Evolutionary conservation across 2,888 invertebrate genomes (phyloP), one percentile per base, ranked within the genome.

Genomic region (Euplagia quadripunctaria): DNA sequence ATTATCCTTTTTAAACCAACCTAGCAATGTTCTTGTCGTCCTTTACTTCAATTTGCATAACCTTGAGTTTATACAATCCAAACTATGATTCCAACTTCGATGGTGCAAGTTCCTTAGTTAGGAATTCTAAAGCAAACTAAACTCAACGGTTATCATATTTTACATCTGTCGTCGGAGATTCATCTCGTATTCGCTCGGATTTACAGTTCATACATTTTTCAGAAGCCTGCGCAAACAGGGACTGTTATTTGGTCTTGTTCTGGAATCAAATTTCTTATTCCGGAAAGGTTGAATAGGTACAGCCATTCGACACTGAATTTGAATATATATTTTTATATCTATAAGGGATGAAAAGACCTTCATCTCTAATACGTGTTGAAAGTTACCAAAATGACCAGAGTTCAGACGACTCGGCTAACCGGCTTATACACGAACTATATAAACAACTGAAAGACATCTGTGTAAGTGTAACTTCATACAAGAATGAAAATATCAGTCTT

Each of bases 131-230:
- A 64, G 46, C 52, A 8, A 55, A 72, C 55, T 41, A 66, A 71
- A 66, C 61, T 66, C 17, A 6, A 16, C 9, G 20, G 42, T 65
- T 66, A 61, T 69, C 70, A 70, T 66, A 73, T 51, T 73, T 70
- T 51, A 63, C 70, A 70, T 58, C 65, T n/a, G 46, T 16, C 42
- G 43, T 55, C 64, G 46, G 11, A 8, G 42, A 51, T 58, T 66
- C 63, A 63, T 70, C 31, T 51, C 20, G 31, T 12, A 66, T 70
- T 70, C 43, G 16, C 42, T 46, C 41, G 78, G 52, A 65, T 42
- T 58, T 70, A 16, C 52, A 12, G 61, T 58, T 51, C 52, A 68
- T 58, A 20, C 69, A 64, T 58, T 74, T 76, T 73, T 31, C 68
- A 76, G 51, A 6, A 64, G 51, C 58, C 52, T 63, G 42, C 51